Base-by-base conservation (phyloP, 92 coral and sea anemone genomes). In the Zoanthus solanderi region DNA sequence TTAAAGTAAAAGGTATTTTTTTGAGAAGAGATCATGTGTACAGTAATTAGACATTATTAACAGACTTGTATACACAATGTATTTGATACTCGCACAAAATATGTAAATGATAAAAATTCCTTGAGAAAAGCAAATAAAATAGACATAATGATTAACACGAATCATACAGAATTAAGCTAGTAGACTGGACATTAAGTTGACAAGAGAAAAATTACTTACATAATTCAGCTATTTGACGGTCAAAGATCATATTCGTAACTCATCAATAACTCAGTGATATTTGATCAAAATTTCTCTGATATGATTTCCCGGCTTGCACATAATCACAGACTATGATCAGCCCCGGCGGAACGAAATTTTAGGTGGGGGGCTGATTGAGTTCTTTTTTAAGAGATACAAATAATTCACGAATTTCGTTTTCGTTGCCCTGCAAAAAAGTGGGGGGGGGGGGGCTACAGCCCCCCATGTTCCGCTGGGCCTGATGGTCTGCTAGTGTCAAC, bases 71-170 rank as follows among this genome's bases (percentile, higher is more conserved):
- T 46, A 63, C 28, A 80, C 45, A 23, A 6, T 9, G 34, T 42
- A 63, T 54, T 61, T 23, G 9, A 77, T 12, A 29, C 37, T 65
- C 45, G 66, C 28, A 29, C 28, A n/a, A 66, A 81, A 46, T 81
- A 81, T 81, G 85, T 75, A 81, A 65, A 81, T 81, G 63, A 46
- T n/a, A 63, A 31, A 67, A 31, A 30, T 81, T 81, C 28, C 71
- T 7, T 66, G 76, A 50, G 28, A 11, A 81, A 66, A 15, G 50
- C 57, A 65, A 81, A 69, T 48, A 44, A 46, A 60, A 52, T 29
- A 42, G 52, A 66, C 45, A 67, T 37, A 37, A 37, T 37, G 23
- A 66, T 30, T 13, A 17, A 63, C 85, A 81, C 85, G 44, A 81
- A 81, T 23, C 76, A 46, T 65, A 81, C 71, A 44, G 29, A 67